A percentile compares a stretch with the other conserved stretches of the same genome.
phyloP scores from a whole-genome alignment of 2,113 vertebrate genomes.

The Rhea americana region DNA sequence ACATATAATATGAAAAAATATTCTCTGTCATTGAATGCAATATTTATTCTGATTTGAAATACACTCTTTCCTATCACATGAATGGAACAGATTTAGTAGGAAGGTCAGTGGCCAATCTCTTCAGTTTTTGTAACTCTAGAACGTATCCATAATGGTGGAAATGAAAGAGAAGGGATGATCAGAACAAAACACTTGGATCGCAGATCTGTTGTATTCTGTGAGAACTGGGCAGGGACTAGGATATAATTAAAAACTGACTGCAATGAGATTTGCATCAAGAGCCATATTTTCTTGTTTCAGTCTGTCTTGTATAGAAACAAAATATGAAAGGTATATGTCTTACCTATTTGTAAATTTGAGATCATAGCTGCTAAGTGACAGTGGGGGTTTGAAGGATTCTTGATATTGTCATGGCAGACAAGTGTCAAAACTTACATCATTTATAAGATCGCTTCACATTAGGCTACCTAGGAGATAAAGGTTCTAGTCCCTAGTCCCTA shows the following conservation, averaged over 20 bases:
- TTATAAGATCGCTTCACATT: neutral
- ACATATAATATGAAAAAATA: neutral
- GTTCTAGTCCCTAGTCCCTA: neutral
- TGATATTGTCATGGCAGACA: neutral
- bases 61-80: neutral
- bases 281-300: neutral
- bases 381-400: neutral
- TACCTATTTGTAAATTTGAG: neutral
- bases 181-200: neutral
- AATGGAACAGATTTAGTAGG: neutral
- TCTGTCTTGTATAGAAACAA: neutral
- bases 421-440: neutral
- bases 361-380: neutral
- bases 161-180: neutral
- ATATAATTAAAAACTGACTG: neutral
- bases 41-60: neutral
- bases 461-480: neutral
- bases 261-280: neutral
- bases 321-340: neutral
- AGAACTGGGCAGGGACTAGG: neutral
- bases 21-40: neutral
- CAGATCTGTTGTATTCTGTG: neutral
- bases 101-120: rapidly evolving
- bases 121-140: neutral
- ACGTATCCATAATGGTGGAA: neutral